Base-by-base conservation (phyloP, 2,888 invertebrate species). In the Sericinus montela region DNA sequence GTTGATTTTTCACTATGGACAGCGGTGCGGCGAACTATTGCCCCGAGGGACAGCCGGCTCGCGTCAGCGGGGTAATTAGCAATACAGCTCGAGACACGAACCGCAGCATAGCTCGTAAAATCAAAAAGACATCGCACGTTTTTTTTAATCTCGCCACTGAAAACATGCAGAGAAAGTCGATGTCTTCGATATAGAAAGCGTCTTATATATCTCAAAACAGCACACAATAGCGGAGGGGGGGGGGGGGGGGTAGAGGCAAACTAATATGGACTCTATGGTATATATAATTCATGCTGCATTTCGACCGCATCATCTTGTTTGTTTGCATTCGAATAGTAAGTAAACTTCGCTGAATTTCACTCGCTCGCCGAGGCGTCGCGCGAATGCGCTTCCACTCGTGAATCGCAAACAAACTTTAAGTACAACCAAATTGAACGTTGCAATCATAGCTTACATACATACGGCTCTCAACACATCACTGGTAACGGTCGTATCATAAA, bases 41-140 rank as follows among this genome's bases (percentile, higher is more conserved):
- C 65, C 66, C 35, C 58, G 54, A 51, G 59, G 56, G 59, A 5
- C 19, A 56, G 68, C 65, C 34, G 69, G 63, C 68, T 60, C 60
- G 57, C 49, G 49, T 55, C 51, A 60, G 60, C 54, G 43, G 34
- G 34, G 52, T 60, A 61, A 61, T 67, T 69, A 65, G 69, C 65
- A 59, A 65, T 47, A 56, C 61, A 62, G 60, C 58, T 59, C 61
- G 63, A 67, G 58, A 63, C 57, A 64, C 60, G 65, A 65, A 73
- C 75, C 78, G 79, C 77, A 72, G 72, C 81, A 75, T 72, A 73
- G 75, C 74, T 76, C 74, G 72, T 66, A 69, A 72, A 72, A 77
- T 82, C 85, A 82, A 85, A 85, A 87, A 86, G 87, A 86, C 87
- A 88, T 84, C 87, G 87, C 87, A 86, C 84, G 71, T 69, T 69